These are phyloP conservation scores for Ceratitis capitata DNA, from an alignment of 1,140 invertebrate genomes.

Conservation along the genomic window DNA sequence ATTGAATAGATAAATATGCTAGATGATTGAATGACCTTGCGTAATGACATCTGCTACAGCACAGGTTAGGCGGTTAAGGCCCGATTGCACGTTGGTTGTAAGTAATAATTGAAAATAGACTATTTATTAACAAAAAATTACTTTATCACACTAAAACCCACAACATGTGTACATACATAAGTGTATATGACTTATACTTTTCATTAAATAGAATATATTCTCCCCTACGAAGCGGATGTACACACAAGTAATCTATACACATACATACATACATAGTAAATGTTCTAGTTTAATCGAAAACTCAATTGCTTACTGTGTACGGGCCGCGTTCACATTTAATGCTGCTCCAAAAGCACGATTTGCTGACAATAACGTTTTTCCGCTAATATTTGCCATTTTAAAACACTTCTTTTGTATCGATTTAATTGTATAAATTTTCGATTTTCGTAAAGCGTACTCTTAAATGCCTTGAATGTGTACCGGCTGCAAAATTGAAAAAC, in stretches of 20 bases:
- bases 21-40: background rate
- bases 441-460: background rate
- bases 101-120: background rate
- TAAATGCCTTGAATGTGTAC: background rate
- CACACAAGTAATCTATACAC: background rate
- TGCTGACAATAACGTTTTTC: constrained; percentile 42
- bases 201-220: background rate
- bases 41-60: constrained; percentile 4
- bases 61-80: background rate
- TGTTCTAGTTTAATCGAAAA: background rate
- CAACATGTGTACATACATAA: background rate
- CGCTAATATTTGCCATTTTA: constrained; percentile 44
- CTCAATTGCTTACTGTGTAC: constrained; percentile 40
- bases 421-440: background rate
- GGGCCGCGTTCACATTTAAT: constrained; percentile 21
- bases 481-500: background rate
- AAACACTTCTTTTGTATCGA: no score
- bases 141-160: background rate
- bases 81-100: no score
- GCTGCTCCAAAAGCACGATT: constrained; percentile 40
- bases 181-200: background rate
- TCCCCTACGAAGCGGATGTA: background rate
- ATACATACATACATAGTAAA: background rate
- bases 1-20: background rate
- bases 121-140: background rate